phyloP scores from a whole-genome alignment of 2,113 vertebrate genomes.

The Dissostichus mawsoni region DNA sequence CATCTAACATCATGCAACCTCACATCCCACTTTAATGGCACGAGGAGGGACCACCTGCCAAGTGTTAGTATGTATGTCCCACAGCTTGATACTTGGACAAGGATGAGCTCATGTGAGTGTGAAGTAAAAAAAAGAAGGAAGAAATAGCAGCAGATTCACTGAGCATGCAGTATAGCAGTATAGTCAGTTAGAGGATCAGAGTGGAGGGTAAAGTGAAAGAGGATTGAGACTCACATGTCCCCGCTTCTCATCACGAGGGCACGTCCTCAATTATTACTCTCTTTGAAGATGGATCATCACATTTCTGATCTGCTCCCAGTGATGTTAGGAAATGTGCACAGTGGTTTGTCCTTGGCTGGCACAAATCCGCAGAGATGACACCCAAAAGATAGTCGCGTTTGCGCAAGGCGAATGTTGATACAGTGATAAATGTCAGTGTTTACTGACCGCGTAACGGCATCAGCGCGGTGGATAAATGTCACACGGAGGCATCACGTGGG shows the following conservation, averaged over 20 bases:
- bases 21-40: slow-evolving; percentile 46
- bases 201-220: slow-evolving; percentile 6
- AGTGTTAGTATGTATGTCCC: slow-evolving; percentile 41
- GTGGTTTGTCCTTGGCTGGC: slow-evolving; percentile 21
- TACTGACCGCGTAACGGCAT: slow-evolving; percentile 47
- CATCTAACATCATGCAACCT: slow-evolving; percentile 27
- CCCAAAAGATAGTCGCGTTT: slow-evolving; percentile 2
- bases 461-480: slow-evolving; percentile 51
- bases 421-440: slow-evolving; percentile 60
- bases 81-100: slow-evolving; percentile 5
- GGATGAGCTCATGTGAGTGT: slow-evolving; percentile 35
- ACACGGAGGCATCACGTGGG: slow-evolving; percentile 7
- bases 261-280: slow-evolving; percentile 38
- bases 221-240: slow-evolving; percentile 17
- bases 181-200: slow-evolving; percentile 30
- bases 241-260: slow-evolving; percentile 10
- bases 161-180: slow-evolving; percentile 1
- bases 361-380: slow-evolving; percentile 16
- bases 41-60: slow-evolving; percentile 5
- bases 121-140: neutral
- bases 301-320: slow-evolving; percentile 24
- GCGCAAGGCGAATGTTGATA: slow-evolving; percentile 29
- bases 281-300: slow-evolving; percentile 61
- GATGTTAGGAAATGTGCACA: slow-evolving; percentile 11
- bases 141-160: neutral